phyloP scores from a whole-genome alignment of 2,888 invertebrate genomes.

The Electrophaes corylata region DNA sequence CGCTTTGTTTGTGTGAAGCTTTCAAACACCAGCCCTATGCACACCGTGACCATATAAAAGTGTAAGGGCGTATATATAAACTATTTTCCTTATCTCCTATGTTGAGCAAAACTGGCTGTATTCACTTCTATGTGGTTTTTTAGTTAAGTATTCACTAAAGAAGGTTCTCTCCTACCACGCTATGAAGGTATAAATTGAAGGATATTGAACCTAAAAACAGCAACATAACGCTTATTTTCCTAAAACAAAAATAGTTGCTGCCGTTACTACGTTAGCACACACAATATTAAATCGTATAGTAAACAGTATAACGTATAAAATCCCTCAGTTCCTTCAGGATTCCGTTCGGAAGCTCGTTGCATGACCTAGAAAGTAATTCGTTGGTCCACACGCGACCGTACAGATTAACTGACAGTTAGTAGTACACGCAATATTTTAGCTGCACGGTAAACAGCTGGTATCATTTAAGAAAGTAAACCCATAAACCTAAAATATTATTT shows the following conservation, averaged over 20 bases:
- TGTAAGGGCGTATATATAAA: too few relatives aligned
- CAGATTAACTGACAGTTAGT: slow-evolving; percentile 22
- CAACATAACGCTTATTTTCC: slow-evolving; percentile 11
- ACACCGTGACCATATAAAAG: too few relatives aligned
- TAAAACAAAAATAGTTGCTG: background rate
- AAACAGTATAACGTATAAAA: slow-evolving; percentile 2
- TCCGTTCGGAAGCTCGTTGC: slow-evolving; percentile 24
- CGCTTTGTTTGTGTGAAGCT: too few relatives aligned
- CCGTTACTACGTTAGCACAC: background rate
- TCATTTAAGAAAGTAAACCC: background rate
- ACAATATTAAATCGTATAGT: slow-evolving; percentile 7
- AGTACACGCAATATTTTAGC: slow-evolving; percentile 28
- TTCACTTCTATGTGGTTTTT: slow-evolving; percentile 2
- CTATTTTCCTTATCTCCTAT: too few relatives aligned
- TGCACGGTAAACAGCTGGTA: slow-evolving; percentile 1
- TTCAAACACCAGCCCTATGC: too few relatives aligned
- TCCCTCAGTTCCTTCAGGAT: slow-evolving; percentile 10
- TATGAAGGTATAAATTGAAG: background rate
- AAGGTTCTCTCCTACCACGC: background rate
- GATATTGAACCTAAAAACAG: slow-evolving; percentile 8
- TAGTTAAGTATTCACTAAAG: background rate
- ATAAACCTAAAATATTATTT: too few relatives aligned
- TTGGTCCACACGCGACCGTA: slow-evolving; percentile 28
- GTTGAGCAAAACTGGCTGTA: too few relatives aligned
- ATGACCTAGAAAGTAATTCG: slow-evolving; percentile 37